Conservation (phyloP, 2,888 invertebrate species). For the Campoplex nolae region DNA sequence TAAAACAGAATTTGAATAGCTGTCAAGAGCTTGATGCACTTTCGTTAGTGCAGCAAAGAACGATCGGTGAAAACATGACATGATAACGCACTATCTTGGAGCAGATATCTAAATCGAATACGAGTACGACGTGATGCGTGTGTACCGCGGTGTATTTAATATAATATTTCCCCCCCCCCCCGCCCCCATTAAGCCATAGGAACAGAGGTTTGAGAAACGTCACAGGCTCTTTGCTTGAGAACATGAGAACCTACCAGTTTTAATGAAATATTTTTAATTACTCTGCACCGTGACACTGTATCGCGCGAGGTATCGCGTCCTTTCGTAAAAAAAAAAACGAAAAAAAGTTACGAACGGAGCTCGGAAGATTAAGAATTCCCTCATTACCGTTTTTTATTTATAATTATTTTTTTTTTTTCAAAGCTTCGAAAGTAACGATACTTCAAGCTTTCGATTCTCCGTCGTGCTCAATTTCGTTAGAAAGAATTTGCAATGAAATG, state of each 20-base stretch:
- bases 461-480: background rate
- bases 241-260: background rate
- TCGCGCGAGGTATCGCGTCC: background rate
- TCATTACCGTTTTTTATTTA: background rate
- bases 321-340: background rate
- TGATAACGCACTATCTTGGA: background rate
- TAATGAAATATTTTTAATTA: constrained; percentile 13
- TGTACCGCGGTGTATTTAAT: background rate
- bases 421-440: background rate
- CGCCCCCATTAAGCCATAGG: background rate
- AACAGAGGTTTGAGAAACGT: background rate
- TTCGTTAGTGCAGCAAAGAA: background rate
- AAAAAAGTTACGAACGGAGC: background rate
- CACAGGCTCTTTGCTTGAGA: background rate
- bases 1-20: constrained; percentile 2
- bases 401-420: constrained; percentile 1
- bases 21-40: constrained; percentile 10
- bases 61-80: background rate
- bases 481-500: background rate
- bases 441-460: background rate
- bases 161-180: background rate
- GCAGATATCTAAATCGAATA: constrained; percentile 1
- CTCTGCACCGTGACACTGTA: background rate
- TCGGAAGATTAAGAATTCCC: background rate
- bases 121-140: background rate